Conservation (phyloP, 2,113 vertebrate genomes). For the Gadus chalcogrammus region DNA sequence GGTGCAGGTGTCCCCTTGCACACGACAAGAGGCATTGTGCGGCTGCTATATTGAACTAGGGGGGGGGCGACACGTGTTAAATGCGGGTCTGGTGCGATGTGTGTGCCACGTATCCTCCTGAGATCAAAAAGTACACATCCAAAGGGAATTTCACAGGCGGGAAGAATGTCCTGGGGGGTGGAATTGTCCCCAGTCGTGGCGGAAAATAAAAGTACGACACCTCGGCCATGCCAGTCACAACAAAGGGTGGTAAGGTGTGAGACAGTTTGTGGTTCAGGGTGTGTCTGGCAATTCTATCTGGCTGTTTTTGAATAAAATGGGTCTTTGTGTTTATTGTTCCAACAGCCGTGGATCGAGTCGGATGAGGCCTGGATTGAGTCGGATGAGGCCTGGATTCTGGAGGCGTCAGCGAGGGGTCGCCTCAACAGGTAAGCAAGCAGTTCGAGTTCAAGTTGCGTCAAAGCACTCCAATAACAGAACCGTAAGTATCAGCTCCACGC, state of each 20-base stretch:
- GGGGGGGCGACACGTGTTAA: no score
- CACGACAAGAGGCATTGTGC: no score
- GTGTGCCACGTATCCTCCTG: not conserved
- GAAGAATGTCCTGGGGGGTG: conserved; percentile 25
- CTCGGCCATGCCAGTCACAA: conserved; percentile 21
- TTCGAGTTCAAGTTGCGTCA: not conserved
- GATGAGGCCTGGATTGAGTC: conserved; percentile 14
- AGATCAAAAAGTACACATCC: conserved; percentile 12
- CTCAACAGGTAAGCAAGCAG: conserved; percentile 5
- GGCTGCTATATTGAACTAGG: no score
- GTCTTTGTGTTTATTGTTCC: conserved; percentile 36
- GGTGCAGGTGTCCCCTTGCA: no score
- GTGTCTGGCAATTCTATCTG: conserved; percentile 51
- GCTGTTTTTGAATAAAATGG: conserved; percentile 41
- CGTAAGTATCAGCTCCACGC: not conserved
- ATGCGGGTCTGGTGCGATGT: not conserved
- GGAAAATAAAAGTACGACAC: conserved; percentile 36
- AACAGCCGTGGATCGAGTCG: conserved; percentile 30
- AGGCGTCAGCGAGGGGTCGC: conserved; percentile 15
- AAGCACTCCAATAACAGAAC: not conserved
- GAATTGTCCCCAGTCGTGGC: conserved; percentile 14
- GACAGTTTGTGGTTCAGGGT: conserved; percentile 57
- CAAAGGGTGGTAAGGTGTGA: conserved; percentile 41
- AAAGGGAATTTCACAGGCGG: conserved; percentile 16
- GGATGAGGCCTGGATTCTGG: conserved; percentile 12